A percentile compares a stretch with the other conserved stretches of the same genome.
Evolutionary conservation across 92 coral and sea anemone genomes (phyloP).

Genomic region (Palythoa heliodiscus): DNA sequence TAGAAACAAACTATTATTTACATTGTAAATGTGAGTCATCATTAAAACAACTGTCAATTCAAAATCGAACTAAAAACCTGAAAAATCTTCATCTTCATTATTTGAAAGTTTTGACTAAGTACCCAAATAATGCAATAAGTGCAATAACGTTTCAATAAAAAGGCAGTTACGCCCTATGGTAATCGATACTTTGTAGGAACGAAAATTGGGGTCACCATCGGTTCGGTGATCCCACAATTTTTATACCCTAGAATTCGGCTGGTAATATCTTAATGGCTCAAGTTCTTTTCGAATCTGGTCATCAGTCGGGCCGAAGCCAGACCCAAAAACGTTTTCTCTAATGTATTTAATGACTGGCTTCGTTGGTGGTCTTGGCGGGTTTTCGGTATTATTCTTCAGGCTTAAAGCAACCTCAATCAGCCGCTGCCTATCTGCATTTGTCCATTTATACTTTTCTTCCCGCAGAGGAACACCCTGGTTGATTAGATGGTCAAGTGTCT

Average conservation of each 20-base stretch:
- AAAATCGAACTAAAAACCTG: too few species aligned
- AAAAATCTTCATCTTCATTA: too few species aligned
- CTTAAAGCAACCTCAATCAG: constrained; percentile 2
- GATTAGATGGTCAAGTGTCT: constrained; percentile 4
- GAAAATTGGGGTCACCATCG: too few species aligned
- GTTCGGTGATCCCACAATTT: not conserved
- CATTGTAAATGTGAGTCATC: too few species aligned
- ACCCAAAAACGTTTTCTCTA: constrained; percentile 9
- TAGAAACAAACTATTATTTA: too few species aligned
- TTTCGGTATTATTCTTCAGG: constrained; percentile 16
- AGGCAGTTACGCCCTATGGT: too few species aligned
- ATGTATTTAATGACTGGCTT: constrained; percentile 2
- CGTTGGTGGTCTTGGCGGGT: constrained; percentile 27
- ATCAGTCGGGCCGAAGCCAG: constrained; percentile 14
- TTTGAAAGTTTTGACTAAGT: too few species aligned
- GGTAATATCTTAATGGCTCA: constrained; percentile 14
- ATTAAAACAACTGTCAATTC: too few species aligned
- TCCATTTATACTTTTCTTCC: constrained; percentile 19
- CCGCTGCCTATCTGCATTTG: constrained; percentile 11
- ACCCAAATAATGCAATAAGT: too few species aligned
- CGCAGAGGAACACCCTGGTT: constrained; percentile 12
- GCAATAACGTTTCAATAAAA: too few species aligned
- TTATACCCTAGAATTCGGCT: not conserved
- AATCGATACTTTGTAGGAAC: too few species aligned
- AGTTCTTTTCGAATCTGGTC: constrained; percentile 10